Evolutionary conservation across 2,113 vertebrate genomes (phyloP), one percentile per base, ranked within the genome.

Genomic region (Cervus canadensis): DNA sequence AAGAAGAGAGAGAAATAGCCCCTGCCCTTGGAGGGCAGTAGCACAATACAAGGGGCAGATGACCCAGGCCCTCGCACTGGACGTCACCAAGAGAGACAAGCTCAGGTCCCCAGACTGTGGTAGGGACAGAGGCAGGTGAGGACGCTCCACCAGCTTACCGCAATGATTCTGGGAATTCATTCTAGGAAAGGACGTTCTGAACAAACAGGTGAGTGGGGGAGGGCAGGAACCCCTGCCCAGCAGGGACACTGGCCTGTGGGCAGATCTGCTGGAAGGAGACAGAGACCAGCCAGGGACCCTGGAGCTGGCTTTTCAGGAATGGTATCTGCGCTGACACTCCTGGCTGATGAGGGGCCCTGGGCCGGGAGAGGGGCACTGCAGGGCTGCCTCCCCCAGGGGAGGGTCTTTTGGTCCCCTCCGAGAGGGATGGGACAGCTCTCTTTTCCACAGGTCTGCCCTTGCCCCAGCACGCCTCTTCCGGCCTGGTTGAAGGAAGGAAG

Each of bases 21-120:
- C 92, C 78, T 84, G 36, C 60, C n/a, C n/a, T 64, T 78, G 56
- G 26, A 45, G 40, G 85, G 4, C 19, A 15, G 33, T 28, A 14
- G 30, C 7, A 40, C 33, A 23, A 33, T 0, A 7, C 19, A 57
- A 25, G 28, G n/a, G 60, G 26, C 48, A 57, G 48, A 50, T 0
- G 11, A 25, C 26, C 12, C 5, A 26, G 43, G 54, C 21, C 23
- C 12, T 2, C 4, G 4, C 30, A 1, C 45, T 79, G 33, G 23
- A 3, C 2, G 0, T 50, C 16, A 14, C 13, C 25, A 4, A 40
- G 33, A 28, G 48, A 79, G n/a, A 30, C 1, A 17, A 89, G 56
- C 2, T 11, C 40, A 36, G 50, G 28, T 43, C 43, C 9, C 15
- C 16, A 78, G 48, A 52, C 78, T 6, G 14, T 13, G 28, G 19